A percentile compares a stretch with the other conserved stretches of the same genome.
These are phyloP conservation scores for Pteronotus mesoamericanus DNA, from an alignment of 2,797 vertebrate genomes.

Conservation along the genomic window DNA sequence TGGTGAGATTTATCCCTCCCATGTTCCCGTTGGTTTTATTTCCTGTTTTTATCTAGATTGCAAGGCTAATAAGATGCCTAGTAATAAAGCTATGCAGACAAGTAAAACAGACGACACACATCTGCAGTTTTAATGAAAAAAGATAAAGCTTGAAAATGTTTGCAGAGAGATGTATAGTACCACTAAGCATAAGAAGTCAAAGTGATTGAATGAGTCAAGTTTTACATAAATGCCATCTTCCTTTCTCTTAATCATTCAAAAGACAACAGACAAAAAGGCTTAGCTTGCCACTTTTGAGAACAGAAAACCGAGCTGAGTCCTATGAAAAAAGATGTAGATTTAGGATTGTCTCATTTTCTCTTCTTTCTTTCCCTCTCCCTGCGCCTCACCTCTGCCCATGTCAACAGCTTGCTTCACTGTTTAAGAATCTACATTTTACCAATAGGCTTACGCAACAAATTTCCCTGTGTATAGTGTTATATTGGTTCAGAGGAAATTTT, in stretches of 20 bases:
- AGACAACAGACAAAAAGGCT: background rate
- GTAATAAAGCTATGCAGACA: background rate
- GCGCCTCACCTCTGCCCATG: background rate
- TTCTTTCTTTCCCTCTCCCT: background rate
- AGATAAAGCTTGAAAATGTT: background rate
- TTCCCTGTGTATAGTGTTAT: background rate
- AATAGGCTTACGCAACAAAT: background rate
- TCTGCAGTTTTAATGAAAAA: conserved; percentile 10
- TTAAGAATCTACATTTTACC: background rate
- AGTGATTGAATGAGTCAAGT: background rate
- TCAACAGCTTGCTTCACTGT: background rate
- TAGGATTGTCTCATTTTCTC: background rate
- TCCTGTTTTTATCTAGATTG: conserved; percentile 21
- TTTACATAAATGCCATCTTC: background rate
- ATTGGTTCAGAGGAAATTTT: background rate
- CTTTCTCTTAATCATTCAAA: conserved; percentile 22
- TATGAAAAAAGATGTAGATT: background rate
- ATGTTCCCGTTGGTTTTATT: background rate
- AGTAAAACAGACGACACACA: conserved; percentile 8
- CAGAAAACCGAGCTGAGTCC: background rate
- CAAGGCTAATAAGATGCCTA: background rate
- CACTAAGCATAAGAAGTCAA: background rate
- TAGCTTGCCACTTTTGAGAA: background rate
- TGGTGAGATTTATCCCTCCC: background rate
- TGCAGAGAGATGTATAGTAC: background rate